phyloP scores from a whole-genome alignment of 2,888 invertebrate species.

The Zonitis immaculata region DNA sequence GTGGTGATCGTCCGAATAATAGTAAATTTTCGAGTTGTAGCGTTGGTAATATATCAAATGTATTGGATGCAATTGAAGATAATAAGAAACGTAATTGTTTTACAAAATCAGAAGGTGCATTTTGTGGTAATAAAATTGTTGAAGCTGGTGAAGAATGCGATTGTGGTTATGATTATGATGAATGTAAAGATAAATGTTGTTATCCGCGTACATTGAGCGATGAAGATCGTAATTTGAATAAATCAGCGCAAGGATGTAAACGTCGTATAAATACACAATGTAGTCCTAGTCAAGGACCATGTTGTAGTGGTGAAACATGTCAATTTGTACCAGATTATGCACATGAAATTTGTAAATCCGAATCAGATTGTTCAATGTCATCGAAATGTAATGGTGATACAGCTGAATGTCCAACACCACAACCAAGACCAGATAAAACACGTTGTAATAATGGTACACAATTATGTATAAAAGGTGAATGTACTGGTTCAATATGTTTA shows the following conservation, averaged over 20 bases:
- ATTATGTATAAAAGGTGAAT: slow-evolving; percentile 84
- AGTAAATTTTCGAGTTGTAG: slow-evolving; percentile 95
- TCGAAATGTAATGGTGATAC: slow-evolving; percentile 80
- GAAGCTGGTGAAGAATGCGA: slow-evolving; percentile 98
- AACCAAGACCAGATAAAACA: slow-evolving; percentile 81
- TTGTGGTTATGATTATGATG: slow-evolving; percentile 88
- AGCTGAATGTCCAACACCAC: slow-evolving; percentile 83
- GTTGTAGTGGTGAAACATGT: slow-evolving; percentile 79
- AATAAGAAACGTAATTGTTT: slow-evolving; percentile 92
- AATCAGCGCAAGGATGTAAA: slow-evolving; percentile 73
- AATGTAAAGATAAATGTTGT: slow-evolving; percentile 88
- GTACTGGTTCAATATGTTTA: slow-evolving; percentile 91
- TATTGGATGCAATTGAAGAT: slow-evolving; percentile 86
- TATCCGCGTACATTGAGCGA: slow-evolving; percentile 77
- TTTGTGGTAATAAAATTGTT: slow-evolving; percentile 99
- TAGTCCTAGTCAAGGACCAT: slow-evolving; percentile 98
- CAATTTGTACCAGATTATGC: slow-evolving; percentile 63
- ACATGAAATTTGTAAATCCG: slow-evolving; percentile 72
- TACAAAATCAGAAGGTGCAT: slow-evolving; percentile 85
- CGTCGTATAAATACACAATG: slow-evolving; percentile 73
- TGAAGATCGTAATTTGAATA: slow-evolving; percentile 63
- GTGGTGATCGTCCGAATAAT: slow-evolving; percentile 96
- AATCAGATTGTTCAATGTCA: slow-evolving; percentile 85
- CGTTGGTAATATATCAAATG: slow-evolving; percentile 90
- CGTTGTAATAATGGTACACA: slow-evolving; percentile 91